Evolutionary conservation across 2,113 vertebrate genomes (phyloP), one percentile per base, ranked within the genome.

Genomic region (Fulica atra): DNA sequence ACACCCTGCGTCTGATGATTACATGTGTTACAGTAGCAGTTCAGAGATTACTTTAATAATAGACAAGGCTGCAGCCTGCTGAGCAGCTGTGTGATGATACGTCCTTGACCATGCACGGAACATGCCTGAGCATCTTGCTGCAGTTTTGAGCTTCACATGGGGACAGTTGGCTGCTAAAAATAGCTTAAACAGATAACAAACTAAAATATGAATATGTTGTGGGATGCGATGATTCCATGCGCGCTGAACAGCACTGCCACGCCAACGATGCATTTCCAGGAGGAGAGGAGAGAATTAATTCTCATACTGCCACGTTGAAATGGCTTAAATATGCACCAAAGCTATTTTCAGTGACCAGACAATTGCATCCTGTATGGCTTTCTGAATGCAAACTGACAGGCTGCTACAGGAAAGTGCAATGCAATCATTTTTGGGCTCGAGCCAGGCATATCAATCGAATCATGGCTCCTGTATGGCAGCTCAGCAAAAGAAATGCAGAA

Each of bases 311-410:
- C 59, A 16, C 31, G 6, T 2, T 31, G 69, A 80, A 91, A 89
- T 7, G 74, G 64, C n/a, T 94, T 82, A 93, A 96, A 82, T 91
- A 94, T 60, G 65, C 92, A 91, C 42, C 4, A 8, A 56, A 89
- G 73, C 83, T 92, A 48, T 93, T 96, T 95, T 73, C 2, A 14
- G 91, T 92, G 95, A 57, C 86, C 95, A 96, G 95, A 91, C 90
- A 89, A 92, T 87, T 76, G 92, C 74, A 44, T 86, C 93, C 69
- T 79, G 38, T 25, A 36, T 59, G 88, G 86, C 83, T 91, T 51
- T 68, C 14, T 86, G 92, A 79, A 81, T 63, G 83, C 13, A 40
- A 94, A 31, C 89, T 89, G 95, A 87, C 94, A 93, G 84, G 36
- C 88, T 48, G 90, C 90, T 86, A 6, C 57, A 48, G 92, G 76